Conservation (phyloP, 2,888 invertebrate species). For the Noctua pronuba region DNA sequence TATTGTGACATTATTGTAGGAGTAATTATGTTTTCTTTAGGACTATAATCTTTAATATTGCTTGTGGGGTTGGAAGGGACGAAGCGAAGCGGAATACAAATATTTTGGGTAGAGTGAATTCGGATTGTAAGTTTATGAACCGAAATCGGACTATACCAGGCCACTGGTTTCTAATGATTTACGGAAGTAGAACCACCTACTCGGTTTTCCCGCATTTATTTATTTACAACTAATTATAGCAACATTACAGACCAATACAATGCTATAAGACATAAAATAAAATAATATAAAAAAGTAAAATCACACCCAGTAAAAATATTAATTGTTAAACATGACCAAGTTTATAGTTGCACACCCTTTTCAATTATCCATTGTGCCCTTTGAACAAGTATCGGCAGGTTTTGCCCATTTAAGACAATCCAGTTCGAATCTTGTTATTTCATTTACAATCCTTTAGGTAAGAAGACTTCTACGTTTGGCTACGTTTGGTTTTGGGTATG, state of each 20-base stretch:
- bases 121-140: neutral
- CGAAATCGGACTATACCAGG: neutral
- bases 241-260: no score
- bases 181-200: neutral
- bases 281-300: no score
- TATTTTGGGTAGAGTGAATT: constrained; percentile 9
- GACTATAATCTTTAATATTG: constrained; percentile 29
- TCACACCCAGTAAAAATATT: no score
- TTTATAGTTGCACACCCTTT: no score
- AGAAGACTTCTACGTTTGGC: neutral
- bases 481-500: neutral
- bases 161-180: neutral
- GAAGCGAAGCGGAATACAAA: neutral
- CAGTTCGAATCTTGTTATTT: neutral
- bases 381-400: no score
- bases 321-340: no score
- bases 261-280: no score
- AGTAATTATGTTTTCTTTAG: constrained; percentile 53
- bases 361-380: no score
- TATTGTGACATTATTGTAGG: constrained; percentile 55
- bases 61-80: neutral
- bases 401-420: no score
- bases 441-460: neutral
- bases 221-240: no score
- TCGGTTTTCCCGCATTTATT: rapidly evolving